Evolutionary conservation across 35 echinoderm and acorn worm genomes (phyloP).

Genomic region (Ptychodera flava): DNA sequence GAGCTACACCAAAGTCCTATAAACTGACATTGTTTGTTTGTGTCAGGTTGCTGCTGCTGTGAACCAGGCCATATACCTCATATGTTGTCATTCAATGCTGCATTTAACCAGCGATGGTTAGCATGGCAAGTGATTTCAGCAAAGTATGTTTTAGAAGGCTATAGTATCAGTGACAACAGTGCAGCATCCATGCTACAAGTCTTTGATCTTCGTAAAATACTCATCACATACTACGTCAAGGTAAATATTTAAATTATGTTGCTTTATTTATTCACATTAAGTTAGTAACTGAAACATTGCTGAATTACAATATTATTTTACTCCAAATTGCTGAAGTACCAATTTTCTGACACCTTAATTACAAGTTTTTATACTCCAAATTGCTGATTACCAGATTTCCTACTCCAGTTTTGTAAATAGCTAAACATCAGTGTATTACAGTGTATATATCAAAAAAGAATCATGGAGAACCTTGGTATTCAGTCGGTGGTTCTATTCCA

Average conservation of each 20-base stretch:
- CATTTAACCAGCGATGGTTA: constrained; percentile 96
- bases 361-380: no score
- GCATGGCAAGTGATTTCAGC: constrained; percentile 90
- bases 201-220: constrained; percentile 97
- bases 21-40: no score
- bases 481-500: no score
- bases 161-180: constrained; percentile 97
- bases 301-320: neutral
- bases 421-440: no score
- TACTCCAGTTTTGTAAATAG: no score
- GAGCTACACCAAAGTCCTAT: no score
- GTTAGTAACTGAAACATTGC: no score
- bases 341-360: neutral
- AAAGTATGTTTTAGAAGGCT: constrained; percentile 88
- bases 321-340: neutral
- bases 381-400: no score
- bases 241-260: constrained; percentile 26
- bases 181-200: constrained; percentile 99
- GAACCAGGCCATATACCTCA: constrained; percentile 83
- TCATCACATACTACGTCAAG: constrained; percentile 99
- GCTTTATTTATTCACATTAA: neutral
- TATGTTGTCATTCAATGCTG: constrained; percentile 88
- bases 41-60: constrained; percentile 98
- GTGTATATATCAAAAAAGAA: no score
- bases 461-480: no score